Evolutionary conservation across 2,113 vertebrate species (phyloP), one percentile per base, ranked within the genome.

Genomic region (Equus przewalskii): DNA sequence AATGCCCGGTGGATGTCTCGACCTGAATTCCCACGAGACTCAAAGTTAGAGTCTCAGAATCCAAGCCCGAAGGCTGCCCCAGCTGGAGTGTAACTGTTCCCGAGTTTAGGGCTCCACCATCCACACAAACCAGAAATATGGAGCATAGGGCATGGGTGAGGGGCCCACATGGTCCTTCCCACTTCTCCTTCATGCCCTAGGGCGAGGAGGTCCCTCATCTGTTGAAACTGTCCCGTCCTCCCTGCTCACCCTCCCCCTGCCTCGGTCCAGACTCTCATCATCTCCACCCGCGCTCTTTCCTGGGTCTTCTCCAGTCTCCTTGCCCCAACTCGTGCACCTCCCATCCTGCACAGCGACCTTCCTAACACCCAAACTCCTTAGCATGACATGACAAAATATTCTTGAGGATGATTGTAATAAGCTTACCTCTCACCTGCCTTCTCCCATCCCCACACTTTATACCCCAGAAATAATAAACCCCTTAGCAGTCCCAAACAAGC

Each of bases 101-200:
- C 80, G 92, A 87, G 33, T 70, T 72, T 49, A 30, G 30, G 64
- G 26, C 54, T 60, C 51, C 73, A 69, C 21, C 36, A 21, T 4
- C 41, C 16, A 58, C 62, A 93, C 15, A 78, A 79, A 58, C n/a
- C 15, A 79, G 62, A 86, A 44, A 79, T 69, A 44, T 1, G 6
- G 49, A 5, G 19, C 33, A 18, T 16, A 44, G 16, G 19, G 19
- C 33, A 13, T 33, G 24, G 5, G 24, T 30, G 15, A 56, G 33
- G 13, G 44, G 0, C 28, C 21, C 6, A 5, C 21, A 26, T 24
- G n/a, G n/a, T 41, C 69, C 56, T 36, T 51, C 44, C 33, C 67
- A 64, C 44, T 60, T 92, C 80, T 58, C 89, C 78, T 93, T 85
- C 60, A 93, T 56, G 49, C 58, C 87, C 36, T 64, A 64, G 72